Base-by-base conservation (phyloP, 92 coral and sea anemone genomes). In the Zoanthus solanderi region DNA sequence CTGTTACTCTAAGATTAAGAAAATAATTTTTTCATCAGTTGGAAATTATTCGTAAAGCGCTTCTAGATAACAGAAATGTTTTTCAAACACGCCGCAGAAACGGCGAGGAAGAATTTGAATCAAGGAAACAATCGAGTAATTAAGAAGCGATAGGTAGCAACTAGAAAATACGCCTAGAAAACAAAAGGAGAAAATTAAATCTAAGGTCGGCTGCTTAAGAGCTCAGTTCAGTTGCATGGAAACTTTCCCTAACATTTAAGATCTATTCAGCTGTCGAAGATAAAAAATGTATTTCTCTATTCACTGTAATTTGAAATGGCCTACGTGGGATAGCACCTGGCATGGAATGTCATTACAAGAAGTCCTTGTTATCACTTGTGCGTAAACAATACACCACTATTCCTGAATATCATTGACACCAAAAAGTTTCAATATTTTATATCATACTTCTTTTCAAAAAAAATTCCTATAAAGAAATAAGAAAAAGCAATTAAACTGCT, bases 191-290 rank as follows among this genome's bases (percentile, higher is more conserved):
- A 29, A 81, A 67, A 81, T 63, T 47, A 44, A 66, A 81, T 67
- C 63, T 81, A 23, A 71, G 60, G 30, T 34, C 61, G 85, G 75
- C 85, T 81, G 75, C 85, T 81, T 81, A 48, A 15, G 76, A 32
- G 85, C 71, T 81, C 47, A 81, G 18, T 81, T 68, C 76, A 65
- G 85, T 81, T 53, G 85, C 85, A 67, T 65, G 52, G 85, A 81
- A 48, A 81, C 85, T 44, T 75, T 66, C 7, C 73, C 37, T 57
- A 48, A 66, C 46, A 66, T 81, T 81, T 30, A 81, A 81, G 71
- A 66, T 4, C 85, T 66, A 81, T 81, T 81, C 85, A 81, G 47
- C 71, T 81, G 57, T 13, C 46, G 75, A 81, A 81, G 71, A 81
- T 47, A 81, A 71, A 80, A 77, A 67, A 46, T 23, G 42, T 28